Base-by-base conservation (phyloP, 2,797 vertebrate species). In the Glossophaga mutica region DNA sequence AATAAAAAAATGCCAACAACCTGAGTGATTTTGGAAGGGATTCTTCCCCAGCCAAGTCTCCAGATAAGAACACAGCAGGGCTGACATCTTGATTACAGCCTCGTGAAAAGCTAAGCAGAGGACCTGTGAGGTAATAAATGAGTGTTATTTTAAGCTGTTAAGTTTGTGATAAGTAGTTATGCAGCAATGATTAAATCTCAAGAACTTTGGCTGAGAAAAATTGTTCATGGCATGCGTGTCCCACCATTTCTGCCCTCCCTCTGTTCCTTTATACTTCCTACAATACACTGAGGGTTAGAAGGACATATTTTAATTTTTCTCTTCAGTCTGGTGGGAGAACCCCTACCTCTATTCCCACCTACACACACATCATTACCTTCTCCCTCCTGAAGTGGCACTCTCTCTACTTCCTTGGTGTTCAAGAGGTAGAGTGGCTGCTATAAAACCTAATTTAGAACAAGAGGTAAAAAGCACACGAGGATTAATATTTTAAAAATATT, bases 371-470 rank as follows among this genome's bases (percentile, higher is more conserved):
- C 46, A 29, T 32, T 42, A 22, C 62, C 90, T 90, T 59, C 59
- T 94, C 26, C 32, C 44, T 8, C 65, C 76, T 70, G 19, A 84
- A 95, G 46, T 85, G 22, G 21, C 24, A 65, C 21, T 85, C 37
- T 55, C 3, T 74, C 9, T 37, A 7, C 37, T 67, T 87, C 29
- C 32, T 94, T 82, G 34, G 46, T 71, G n/a, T 37, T 89, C 67
- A 87, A 68, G 29, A 44, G 82, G 29, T 57, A 67, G 44, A 74
- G 26, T 81, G 78, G 39, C 34, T 42, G 26, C 46, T 62, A 4
- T 46, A 22, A 91, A 81, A 34, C 9, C 71, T 34, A 94, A 84
- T 77, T 94, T 91, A 87, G 68, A 94, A 76, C 62, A 95, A 93
- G 46, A 90, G 44, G 10, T 86, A 85, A 93, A 78, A 71, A 65